phyloP scores from a whole-genome alignment of 2,797 vertebrate genomes.

The Champsocephalus esox region DNA sequence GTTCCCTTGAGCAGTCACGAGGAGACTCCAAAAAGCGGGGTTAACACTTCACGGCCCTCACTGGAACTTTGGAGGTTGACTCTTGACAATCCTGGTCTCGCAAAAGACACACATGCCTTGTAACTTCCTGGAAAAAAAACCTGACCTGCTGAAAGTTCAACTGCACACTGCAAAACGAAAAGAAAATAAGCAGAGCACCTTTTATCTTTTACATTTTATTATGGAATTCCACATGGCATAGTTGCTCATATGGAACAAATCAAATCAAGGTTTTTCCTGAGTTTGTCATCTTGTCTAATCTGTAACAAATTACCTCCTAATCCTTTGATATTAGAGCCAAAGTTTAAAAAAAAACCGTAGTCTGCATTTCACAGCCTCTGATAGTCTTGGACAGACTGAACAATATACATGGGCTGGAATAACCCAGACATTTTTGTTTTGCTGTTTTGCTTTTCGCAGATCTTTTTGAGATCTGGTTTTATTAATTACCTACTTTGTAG shows the following conservation, averaged over 20 bases:
- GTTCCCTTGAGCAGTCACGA: conserved; percentile 69
- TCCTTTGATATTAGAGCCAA: conserved; percentile 73
- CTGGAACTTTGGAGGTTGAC: conserved; percentile 65
- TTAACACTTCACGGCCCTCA: conserved; percentile 58
- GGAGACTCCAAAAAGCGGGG: conserved; percentile 69
- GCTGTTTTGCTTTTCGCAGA: conserved; percentile 39
- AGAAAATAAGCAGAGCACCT: conserved; percentile 60
- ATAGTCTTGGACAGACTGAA: conserved; percentile 34
- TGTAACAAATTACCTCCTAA: conserved; percentile 76
- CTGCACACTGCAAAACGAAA: conserved; percentile 48
- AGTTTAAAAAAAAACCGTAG: conserved; percentile 45
- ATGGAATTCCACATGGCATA: conserved; percentile 39
- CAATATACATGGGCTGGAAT: conserved; percentile 26
- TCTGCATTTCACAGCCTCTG: conserved; percentile 36
- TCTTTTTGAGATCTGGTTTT: conserved; percentile 41
- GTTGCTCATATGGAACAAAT: conserved; percentile 64
- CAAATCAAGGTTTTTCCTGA: conserved; percentile 49
- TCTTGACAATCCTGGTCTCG: conserved; percentile 68
- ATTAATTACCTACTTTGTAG: conserved; percentile 30
- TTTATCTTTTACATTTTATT: conserved; percentile 54
- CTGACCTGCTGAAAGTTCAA: conserved; percentile 51
- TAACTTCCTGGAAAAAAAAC: conserved; percentile 58
- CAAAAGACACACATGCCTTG: conserved; percentile 57
- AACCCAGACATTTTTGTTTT: conserved; percentile 24
- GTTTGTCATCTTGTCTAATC: conserved; percentile 58